A percentile compares a stretch with the other conserved stretches of the same genome.
phyloP scores from a whole-genome alignment of 2,797 vertebrate species.

The Acrocephalus scirpaceus region DNA sequence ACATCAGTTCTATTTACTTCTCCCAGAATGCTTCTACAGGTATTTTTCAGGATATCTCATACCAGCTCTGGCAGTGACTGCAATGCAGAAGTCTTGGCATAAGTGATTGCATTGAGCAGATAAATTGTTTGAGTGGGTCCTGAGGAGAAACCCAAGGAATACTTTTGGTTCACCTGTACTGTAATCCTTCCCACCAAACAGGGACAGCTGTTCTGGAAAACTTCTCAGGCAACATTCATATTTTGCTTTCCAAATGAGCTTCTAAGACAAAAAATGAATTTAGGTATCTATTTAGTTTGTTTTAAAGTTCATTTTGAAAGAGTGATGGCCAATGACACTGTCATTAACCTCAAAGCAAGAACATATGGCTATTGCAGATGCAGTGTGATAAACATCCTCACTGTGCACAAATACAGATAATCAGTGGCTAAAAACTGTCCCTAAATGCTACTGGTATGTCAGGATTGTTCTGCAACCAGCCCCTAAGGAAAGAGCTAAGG shows the following conservation, averaged over 20 bases:
- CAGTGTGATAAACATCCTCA: background rate
- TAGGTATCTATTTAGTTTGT: background rate
- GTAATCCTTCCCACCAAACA: background rate
- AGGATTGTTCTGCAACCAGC: background rate
- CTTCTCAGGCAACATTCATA: background rate
- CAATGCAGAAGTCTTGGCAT: fast-evolving
- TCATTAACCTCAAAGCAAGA: background rate
- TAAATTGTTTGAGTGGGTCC: background rate
- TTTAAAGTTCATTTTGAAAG: background rate
- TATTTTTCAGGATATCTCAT: conserved; percentile 6
- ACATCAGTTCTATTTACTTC: conserved; percentile 6
- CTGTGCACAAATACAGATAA: background rate
- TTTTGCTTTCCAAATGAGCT: background rate
- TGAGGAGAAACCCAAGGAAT: background rate
- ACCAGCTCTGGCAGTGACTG: background rate
- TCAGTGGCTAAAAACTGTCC: background rate
- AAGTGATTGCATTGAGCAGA: background rate
- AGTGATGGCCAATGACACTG: background rate
- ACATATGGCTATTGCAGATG: background rate
- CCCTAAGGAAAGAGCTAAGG: background rate
- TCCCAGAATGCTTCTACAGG: background rate
- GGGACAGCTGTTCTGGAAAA: background rate
- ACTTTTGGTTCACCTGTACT: background rate
- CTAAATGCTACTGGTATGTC: background rate
- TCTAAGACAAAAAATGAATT: background rate